Conservation (phyloP, 92 coral and sea anemone genomes). For the Porites rus region DNA sequence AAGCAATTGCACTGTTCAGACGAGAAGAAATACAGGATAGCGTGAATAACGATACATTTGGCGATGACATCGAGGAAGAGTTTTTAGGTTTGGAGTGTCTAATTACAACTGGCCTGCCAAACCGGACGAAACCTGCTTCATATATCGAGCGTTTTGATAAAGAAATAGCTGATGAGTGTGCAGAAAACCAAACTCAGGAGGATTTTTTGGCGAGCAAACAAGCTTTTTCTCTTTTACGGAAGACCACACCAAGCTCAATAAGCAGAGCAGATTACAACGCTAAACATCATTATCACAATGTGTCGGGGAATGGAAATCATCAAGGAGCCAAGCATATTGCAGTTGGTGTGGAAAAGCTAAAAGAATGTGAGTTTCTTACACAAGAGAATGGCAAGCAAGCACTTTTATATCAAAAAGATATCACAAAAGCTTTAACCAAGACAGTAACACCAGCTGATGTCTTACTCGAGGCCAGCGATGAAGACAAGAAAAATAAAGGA, state of each 20-base stretch:
- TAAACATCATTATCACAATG: neutral
- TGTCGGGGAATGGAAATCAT: neutral
- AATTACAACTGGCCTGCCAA: neutral
- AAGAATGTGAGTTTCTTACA: too few relatives aligned
- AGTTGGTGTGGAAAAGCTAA: neutral
- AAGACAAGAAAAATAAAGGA: neutral
- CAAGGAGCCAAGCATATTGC: neutral
- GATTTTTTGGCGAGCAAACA: neutral
- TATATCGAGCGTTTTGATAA: conserved; percentile 3
- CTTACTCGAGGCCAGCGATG: neutral
- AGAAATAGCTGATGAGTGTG: neutral
- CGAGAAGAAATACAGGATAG: conserved; percentile 10
- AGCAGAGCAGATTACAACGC: neutral
- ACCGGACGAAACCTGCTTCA: neutral
- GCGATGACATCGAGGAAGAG: neutral
- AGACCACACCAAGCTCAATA: neutral
- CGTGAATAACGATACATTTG: neutral
- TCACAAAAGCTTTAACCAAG: neutral
- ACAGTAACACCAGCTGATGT: neutral
- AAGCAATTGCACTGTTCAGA: neutral
- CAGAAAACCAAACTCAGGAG: neutral
- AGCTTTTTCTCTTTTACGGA: neutral
- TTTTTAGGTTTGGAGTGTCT: conserved; percentile 12
- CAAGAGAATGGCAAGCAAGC: too few relatives aligned
- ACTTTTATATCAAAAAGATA: neutral